Conservation (phyloP, 2,888 invertebrate genomes). For the Euplexia lucipara region DNA sequence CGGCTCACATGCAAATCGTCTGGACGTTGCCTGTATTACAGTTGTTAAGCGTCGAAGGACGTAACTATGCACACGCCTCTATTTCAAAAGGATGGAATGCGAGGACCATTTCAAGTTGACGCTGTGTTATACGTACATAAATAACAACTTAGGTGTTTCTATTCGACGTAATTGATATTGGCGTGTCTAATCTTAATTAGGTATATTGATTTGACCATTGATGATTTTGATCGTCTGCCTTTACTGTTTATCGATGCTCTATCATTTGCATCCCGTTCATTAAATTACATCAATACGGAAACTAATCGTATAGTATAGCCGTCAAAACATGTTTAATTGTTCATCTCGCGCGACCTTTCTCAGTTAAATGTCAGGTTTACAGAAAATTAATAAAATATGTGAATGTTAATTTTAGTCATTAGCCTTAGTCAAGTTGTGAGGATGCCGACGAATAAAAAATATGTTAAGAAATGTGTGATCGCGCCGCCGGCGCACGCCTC, state of each 20-base stretch:
- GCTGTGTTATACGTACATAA: constrained; percentile 23
- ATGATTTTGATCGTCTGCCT: constrained; percentile 37
- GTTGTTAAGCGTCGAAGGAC: constrained; percentile 57
- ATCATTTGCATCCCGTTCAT: constrained; percentile 30
- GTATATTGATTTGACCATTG: constrained; percentile 29
- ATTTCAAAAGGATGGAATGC: constrained; percentile 51
- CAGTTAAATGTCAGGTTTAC: constrained; percentile 77
- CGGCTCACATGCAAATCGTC: constrained; percentile 75
- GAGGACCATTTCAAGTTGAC: constrained; percentile 29
- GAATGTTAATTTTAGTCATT: constrained; percentile 90
- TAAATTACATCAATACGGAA: constrained; percentile 45
- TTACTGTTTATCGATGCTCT: constrained; percentile 38
- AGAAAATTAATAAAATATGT: constrained; percentile 85
- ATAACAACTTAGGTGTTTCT: constrained; percentile 27
- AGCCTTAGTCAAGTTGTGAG: constrained; percentile 81
- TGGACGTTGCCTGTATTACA: constrained; percentile 67
- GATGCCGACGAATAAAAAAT: constrained; percentile 83
- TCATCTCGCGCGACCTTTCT: constrained; percentile 76
- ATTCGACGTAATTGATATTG: constrained; percentile 42
- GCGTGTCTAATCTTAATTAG: constrained; percentile 46
- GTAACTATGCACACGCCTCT: constrained; percentile 48
- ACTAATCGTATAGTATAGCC: constrained; percentile 63
- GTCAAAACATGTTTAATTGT: constrained; percentile 81
- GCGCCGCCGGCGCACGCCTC: constrained; percentile 82
- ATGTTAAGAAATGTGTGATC: constrained; percentile 83